A percentile compares a stretch with the other conserved stretches of the same genome.
Evolutionary conservation across 2,888 invertebrate genomes (phyloP).

Genomic region (Amphipoea oculea): DNA sequence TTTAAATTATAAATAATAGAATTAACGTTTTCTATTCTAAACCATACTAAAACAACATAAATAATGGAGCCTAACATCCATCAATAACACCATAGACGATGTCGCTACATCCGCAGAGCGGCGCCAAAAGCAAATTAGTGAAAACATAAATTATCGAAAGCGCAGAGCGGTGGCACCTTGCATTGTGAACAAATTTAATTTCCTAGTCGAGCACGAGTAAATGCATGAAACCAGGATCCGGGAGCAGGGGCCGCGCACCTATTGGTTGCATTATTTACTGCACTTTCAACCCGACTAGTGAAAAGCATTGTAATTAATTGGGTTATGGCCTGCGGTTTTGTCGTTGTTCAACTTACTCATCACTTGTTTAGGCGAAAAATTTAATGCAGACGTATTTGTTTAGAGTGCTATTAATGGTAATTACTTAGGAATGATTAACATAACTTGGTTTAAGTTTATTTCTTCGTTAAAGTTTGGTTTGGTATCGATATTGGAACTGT

Average conservation of each 20-base stretch:
- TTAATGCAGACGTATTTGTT: constrained; percentile 1
- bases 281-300: constrained; percentile 75
- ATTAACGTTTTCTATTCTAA: neutral
- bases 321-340: constrained; percentile 76
- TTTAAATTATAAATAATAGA: too few relatives aligned
- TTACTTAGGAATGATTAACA: neutral
- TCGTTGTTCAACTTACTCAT: constrained; percentile 65
- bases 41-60: neutral
- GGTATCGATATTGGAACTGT: neutral
- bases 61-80: neutral
- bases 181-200: constrained; percentile 86
- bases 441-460: neutral
- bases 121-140: constrained; percentile 68
- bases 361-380: constrained; percentile 54
- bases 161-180: constrained; percentile 73
- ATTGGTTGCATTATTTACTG: constrained; percentile 82
- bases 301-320: constrained; percentile 82
- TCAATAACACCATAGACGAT: constrained; percentile 12
- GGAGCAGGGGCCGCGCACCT: constrained; percentile 64
- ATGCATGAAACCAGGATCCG: constrained; percentile 73
- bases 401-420: constrained; percentile 1
- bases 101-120: constrained; percentile 40
- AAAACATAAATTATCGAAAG: constrained; percentile 80
- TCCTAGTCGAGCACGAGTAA: constrained; percentile 77
- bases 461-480: neutral